phyloP scores from a whole-genome alignment of 2,797 vertebrate species.

The Spea hammondii region DNA sequence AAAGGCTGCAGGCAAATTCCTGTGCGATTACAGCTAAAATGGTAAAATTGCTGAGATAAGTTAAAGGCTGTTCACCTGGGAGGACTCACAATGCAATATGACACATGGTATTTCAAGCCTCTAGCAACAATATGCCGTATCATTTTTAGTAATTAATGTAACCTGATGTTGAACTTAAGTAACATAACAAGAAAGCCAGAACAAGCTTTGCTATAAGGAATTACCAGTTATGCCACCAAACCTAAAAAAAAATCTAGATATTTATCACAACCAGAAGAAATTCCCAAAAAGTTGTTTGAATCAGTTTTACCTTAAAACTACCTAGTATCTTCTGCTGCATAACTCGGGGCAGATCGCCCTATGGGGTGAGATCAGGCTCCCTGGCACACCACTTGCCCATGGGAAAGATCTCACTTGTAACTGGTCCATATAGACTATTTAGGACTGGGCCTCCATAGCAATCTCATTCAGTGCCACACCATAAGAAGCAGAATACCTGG shows the following conservation, averaged over 20 bases:
- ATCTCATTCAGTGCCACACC: too few species aligned
- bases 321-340: too few species aligned
- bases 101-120: conserved; percentile 47
- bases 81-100: conserved; percentile 29
- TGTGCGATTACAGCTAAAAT: conserved; percentile 35
- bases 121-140: conserved; percentile 24
- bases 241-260: background rate
- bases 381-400: too few species aligned
- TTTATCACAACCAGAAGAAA: background rate
- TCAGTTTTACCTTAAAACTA: too few species aligned
- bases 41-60: conserved; percentile 35
- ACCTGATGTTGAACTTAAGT: conserved; percentile 39
- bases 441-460: too few species aligned
- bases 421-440: too few species aligned
- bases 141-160: conserved; percentile 43
- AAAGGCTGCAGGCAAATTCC: conserved; percentile 43
- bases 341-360: too few species aligned
- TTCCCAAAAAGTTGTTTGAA: background rate
- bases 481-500: too few species aligned
- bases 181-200: conserved; percentile 18
- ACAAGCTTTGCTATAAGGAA: conserved; percentile 3
- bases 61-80: conserved; percentile 33
- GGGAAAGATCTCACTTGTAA: too few species aligned
- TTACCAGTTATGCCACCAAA: conserved; percentile 9
- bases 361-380: too few species aligned